A percentile compares a stretch with the other conserved stretches of the same genome.
Evolutionary conservation across 2,888 invertebrate genomes (phyloP).

Genomic region (Iphiclides podalirius): DNA sequence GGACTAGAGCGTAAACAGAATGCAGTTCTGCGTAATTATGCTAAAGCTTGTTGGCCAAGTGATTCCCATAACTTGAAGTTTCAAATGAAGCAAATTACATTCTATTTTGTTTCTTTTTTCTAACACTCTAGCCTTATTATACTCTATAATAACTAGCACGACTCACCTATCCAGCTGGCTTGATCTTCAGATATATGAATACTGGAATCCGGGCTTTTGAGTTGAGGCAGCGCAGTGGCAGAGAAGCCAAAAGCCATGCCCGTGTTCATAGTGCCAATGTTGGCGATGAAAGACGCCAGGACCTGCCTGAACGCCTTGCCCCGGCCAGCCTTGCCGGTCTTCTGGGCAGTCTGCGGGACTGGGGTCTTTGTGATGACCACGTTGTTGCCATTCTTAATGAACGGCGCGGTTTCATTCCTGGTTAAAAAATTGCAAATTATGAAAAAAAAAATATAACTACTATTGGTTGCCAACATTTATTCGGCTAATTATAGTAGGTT

Average conservation of each 20-base stretch:
- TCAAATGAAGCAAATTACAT: no score
- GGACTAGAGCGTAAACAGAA: no score
- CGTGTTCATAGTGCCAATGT: slow-evolving; percentile 84
- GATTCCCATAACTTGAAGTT: no score
- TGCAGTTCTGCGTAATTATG: no score
- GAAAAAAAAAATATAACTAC: no score
- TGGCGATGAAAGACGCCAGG: slow-evolving; percentile 82
- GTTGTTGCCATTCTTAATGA: slow-evolving; percentile 60
- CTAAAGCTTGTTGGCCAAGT: no score
- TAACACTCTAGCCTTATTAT: no score
- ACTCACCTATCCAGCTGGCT: slow-evolving; percentile 85
- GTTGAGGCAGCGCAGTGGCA: slow-evolving; percentile 82
- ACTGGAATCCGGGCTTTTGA: slow-evolving; percentile 67
- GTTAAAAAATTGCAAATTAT: no score
- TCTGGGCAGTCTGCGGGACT: slow-evolving; percentile 37
- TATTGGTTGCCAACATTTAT: no score
- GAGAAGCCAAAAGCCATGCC: slow-evolving; percentile 86
- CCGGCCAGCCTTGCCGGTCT: slow-evolving; percentile 51
- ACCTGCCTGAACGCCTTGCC: slow-evolving; percentile 78
- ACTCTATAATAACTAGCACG: no score
- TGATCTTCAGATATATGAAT: slow-evolving; percentile 78
- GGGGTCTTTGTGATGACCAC: slow-evolving; percentile 49
- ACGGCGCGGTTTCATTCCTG: slow-evolving; percentile 63
- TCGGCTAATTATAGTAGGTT: no score
- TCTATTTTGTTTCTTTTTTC: no score